Evolutionary conservation across 2,113 vertebrate species (phyloP), one percentile per base, ranked within the genome.

Genomic region (Globicephala melas): DNA sequence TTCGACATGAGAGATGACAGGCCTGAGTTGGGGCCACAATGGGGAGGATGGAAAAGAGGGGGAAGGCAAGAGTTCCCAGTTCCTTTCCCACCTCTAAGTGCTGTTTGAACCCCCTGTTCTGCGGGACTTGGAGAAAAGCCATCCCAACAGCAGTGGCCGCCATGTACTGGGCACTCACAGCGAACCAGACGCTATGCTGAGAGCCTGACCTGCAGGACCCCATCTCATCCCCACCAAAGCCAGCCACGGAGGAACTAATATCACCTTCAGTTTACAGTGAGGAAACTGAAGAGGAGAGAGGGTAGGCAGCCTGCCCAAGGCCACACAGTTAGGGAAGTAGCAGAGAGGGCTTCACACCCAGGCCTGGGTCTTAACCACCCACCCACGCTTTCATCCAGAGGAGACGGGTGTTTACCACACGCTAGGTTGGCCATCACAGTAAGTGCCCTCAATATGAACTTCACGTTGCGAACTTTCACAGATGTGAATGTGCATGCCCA

Each of bases 91-190:
- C 47, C 6, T 60, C 44, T 36, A 6, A 85, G 71, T 6, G 23
- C 44, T 6, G n/a, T 5, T 25, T 0, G 2, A 74, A 36, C 26
- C 33, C 60, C 9, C 28, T n/a, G 20, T 15, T 41, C 15, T 55
- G 31, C 0, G n/a, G 76, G 8, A 62, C 50, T 58, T 6, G 1
- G 41, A 70, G 50, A n/a, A 41, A 31, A 47, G 60, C 60, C 62
- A 12, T 23, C 17, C 60, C 0, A 3, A 1, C 2, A 4, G 60
- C 33, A 60, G 12, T 3, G 65, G 55, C 12, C 0, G 0, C 68
- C 18, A 1, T 0, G 7, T 10, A 14, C n/a, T 0, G 6, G 36
- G 65, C 0, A 2, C 14, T 41, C 15, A 9, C 13, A 8, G 3
- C 1, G n/a, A 28, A 13, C 44, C 33, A 15, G 58, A 2, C 0